Percentiles rank a stretch among this genome's conserved stretches.
These are phyloP conservation scores for Halichoeres trimaculatus DNA, from an alignment of 2,113 vertebrate species.

Conservation along the genomic window DNA sequence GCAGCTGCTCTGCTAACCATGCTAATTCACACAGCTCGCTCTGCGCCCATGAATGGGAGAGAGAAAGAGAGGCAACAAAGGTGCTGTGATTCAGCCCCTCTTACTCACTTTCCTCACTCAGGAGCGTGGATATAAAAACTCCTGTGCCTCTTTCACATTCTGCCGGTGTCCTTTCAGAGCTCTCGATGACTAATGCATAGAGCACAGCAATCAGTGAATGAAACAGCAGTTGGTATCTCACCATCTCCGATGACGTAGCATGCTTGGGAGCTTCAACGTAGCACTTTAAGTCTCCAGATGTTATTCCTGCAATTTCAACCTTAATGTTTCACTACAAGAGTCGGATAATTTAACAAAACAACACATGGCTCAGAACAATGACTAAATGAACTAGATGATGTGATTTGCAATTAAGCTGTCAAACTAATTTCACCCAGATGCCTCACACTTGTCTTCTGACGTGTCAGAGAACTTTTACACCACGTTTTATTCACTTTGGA, in stretches of 20 bases:
- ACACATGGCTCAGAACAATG: constrained; percentile 36
- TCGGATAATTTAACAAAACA: constrained; percentile 8
- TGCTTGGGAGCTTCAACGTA: constrained; percentile 14
- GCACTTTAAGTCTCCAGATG: constrained; percentile 26
- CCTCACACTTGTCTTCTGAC: constrained; percentile 10
- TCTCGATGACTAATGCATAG: constrained; percentile 56
- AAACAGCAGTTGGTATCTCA: constrained; percentile 31
- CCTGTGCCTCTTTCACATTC: constrained; percentile 32
- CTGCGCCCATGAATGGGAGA: constrained; percentile 66
- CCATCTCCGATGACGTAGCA: constrained; percentile 19
- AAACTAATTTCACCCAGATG: constrained; percentile 43
- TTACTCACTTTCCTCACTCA: constrained; percentile 40
- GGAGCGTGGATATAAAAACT: constrained; percentile 46
- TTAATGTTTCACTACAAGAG: constrained; percentile 29
- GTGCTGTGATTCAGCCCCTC: constrained; percentile 59
- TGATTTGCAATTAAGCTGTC: constrained; percentile 44
- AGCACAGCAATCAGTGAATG: constrained; percentile 31
- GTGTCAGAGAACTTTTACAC: constrained; percentile 16
- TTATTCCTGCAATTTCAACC: neutral
- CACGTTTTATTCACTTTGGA: neutral
- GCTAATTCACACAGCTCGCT: constrained; percentile 62
- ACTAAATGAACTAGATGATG: constrained; percentile 49
- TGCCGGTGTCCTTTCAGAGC: constrained; percentile 47
- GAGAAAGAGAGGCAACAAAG: constrained; percentile 36
- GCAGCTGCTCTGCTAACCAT: constrained; percentile 67